phyloP scores from a whole-genome alignment of 2,113 vertebrate species.

The Balaeniceps rex region DNA sequence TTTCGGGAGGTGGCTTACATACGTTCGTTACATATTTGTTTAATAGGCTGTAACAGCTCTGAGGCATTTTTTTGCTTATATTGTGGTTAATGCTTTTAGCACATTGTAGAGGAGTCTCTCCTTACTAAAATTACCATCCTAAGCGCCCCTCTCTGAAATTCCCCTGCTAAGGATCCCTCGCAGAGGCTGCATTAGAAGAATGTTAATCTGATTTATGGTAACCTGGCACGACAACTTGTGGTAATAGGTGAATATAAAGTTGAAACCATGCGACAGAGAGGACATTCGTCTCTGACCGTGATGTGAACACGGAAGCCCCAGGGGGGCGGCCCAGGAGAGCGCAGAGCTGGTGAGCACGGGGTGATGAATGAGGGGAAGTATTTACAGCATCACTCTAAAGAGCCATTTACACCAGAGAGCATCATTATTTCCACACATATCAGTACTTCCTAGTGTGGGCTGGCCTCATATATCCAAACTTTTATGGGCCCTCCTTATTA shows the following conservation, averaged over 20 bases:
- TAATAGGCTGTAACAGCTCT: neutral
- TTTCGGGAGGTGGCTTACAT: neutral
- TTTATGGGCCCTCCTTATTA: neutral
- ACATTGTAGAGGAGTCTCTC: neutral
- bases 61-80: neutral
- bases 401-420: neutral
- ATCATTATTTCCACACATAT: neutral
- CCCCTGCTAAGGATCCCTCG: neutral
- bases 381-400: constrained; percentile 7
- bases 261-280: neutral
- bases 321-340: neutral
- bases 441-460: neutral
- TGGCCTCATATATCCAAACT: neutral
- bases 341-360: neutral
- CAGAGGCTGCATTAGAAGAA: neutral
- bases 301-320: accelerated
- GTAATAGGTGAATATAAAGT: neutral
- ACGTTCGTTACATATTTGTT: neutral
- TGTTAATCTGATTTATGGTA: neutral
- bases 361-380: neutral
- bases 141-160: neutral
- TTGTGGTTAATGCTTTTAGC: neutral
- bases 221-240: neutral
- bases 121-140: neutral
- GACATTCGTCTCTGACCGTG: neutral